A percentile compares a stretch with the other conserved stretches of the same genome.
Evolutionary conservation across 2,797 vertebrate genomes (phyloP).

Genomic region (Sarcophilus harrisii): DNA sequence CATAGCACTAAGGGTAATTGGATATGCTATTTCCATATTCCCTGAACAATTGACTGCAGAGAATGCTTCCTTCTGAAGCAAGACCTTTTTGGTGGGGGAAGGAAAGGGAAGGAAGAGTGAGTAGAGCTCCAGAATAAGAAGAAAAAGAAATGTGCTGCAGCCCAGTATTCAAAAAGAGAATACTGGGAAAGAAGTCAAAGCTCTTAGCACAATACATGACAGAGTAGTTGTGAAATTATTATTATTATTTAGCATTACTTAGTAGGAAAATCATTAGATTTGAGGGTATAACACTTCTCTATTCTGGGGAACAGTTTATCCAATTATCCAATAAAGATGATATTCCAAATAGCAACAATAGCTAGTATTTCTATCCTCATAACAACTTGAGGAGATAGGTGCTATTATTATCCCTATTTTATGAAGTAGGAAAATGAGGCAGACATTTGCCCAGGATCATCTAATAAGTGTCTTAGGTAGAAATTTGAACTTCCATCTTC

Average conservation of each 20-base stretch:
- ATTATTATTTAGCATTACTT: neutral
- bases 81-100: neutral
- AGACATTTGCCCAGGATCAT: neutral
- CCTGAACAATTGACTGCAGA: neutral
- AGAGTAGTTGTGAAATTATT: neutral
- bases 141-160: neutral
- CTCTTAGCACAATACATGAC: neutral
- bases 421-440: neutral
- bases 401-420: neutral
- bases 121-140: neutral
- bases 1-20: conserved; percentile 54
- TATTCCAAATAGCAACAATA: neutral
- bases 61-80: neutral
- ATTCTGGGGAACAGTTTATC: neutral
- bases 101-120: neutral
- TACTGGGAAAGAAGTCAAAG: neutral
- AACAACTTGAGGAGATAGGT: neutral
- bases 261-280: neutral
- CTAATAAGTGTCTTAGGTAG: neutral
- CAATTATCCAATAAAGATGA: neutral
- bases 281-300: neutral
- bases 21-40: conserved; percentile 35
- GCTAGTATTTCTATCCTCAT: neutral
- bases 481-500: neutral
- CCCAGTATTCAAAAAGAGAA: neutral